Evolutionary conservation across 2,888 invertebrate species (phyloP), one percentile per base, ranked within the genome.

Genomic region (Zhengitettix transpicula): DNA sequence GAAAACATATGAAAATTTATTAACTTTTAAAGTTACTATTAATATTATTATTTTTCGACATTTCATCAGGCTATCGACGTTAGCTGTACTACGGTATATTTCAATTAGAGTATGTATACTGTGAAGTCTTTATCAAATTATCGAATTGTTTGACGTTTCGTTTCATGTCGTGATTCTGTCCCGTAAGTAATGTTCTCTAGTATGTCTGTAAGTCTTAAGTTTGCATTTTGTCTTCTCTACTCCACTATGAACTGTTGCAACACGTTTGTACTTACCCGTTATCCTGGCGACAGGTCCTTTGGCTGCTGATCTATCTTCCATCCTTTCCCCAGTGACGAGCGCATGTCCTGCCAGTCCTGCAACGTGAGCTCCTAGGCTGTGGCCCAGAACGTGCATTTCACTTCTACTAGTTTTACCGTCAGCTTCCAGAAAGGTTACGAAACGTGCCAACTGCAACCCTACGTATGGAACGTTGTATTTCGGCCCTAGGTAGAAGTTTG

Each of bases 341-440:
- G 60, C 63, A n/a, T 53, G 54, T 1, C 72, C 72, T 7, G 69
- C 65, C 42, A 67, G 67, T 40, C 72, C 73, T 10, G 71, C 71
- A 1, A 72, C 65, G 40, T 73, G 73, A 1, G 72, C 73, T 10
- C 74, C 73, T 9, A 74, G 66, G 65, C 73, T 73, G 64, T 73
- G 73, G 0, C 73, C 74, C 17, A 72, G 42, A 40, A 73, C 64
- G 59, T 74, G 73, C 9, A 74, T 64, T 44, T 67, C 62, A 10
- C 65, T 56, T 3, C 67, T 60, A 0, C 67, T 65, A 0, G 70
- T 59, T 10, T 69, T 66, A 5, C 63, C 65, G 42, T 68, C 66
- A 1, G 59, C 59, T 16, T 66, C 64, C 9, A 74, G 59, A 56
- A 70, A 71, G 40, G 70, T 63, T 10, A 74, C 59, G 44, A 74